These are phyloP conservation scores for Galaxea fascicularis DNA, from an alignment of 92 coral and sea anemone species.

Conservation along the genomic window DNA sequence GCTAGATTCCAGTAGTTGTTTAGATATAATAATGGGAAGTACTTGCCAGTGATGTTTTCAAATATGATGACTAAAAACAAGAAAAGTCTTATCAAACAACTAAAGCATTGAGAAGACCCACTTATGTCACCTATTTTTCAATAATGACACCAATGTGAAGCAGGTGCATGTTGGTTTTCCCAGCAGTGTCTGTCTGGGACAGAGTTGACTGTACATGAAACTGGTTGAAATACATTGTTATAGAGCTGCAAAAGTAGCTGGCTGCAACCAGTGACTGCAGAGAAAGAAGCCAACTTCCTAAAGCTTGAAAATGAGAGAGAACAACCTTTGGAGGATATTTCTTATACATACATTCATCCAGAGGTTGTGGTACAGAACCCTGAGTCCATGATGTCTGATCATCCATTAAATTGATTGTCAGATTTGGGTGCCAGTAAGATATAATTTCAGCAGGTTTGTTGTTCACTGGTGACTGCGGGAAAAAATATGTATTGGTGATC, in stretches of 20 bases:
- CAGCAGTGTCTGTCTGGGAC: too few relatives aligned
- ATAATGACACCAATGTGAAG: too few relatives aligned
- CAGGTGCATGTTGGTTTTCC: too few relatives aligned
- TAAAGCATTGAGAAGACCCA: too few relatives aligned
- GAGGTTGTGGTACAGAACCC: slow-evolving; percentile 95
- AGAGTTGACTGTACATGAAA: background rate
- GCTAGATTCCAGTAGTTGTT: slow-evolving; percentile 97
- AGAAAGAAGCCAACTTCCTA: background rate
- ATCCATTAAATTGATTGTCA: slow-evolving; percentile 93
- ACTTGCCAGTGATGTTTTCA: slow-evolving; percentile 86
- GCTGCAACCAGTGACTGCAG: too few relatives aligned
- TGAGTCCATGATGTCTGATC: slow-evolving; percentile 95
- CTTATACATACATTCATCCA: slow-evolving; percentile 89
- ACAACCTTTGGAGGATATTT: background rate
- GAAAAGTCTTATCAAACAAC: background rate
- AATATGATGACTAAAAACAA: slow-evolving; percentile 75
- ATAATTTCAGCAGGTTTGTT: slow-evolving; percentile 79
- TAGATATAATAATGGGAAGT: slow-evolving; percentile 88
- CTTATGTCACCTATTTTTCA: too few relatives aligned
- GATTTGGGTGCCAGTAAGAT: slow-evolving; percentile 97
- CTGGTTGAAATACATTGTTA: background rate
- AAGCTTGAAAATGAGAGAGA: background rate
- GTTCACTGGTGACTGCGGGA: slow-evolving; percentile 68
- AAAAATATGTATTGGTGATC: background rate
- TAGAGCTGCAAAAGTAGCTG: too few relatives aligned